Evolutionary conservation across 2,113 vertebrate genomes (phyloP), one percentile per base, ranked within the genome.

Genomic region (Merops nubicus): DNA sequence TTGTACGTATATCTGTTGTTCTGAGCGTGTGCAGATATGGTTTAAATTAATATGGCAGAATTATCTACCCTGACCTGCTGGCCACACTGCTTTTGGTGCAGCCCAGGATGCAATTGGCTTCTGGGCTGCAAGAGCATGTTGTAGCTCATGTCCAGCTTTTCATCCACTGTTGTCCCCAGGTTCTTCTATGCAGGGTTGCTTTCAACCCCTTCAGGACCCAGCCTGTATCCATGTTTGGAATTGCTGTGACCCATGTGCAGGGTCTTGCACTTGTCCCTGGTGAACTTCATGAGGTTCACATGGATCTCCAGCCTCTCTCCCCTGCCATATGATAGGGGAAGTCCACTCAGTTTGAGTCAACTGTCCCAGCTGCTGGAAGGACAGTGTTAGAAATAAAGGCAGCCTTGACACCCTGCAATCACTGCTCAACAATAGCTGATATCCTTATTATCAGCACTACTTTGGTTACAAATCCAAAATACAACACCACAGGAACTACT

Each of bases 401-500:
- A 5, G 29, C 17, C 21, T 11, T 53, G 43, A 51, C 9, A 8
- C 6, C 33, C 7, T 47, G 10, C n/a, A 40, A 20, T 5, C 2
- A 26, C 18, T 60, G 1, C 31, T 21, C n/a, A 14, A 5, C 21
- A 15, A 6, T 0, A 29, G 10, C 8, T 54, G 80, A 18, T 25
- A 34, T 42, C 70, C 8, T 10, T 20, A 1, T 16, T 53, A 26
- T 48, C 45, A 53, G 22, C 8, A 12, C 2, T 31, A 2, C 26
- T 70, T 42, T 31, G 8, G 18, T 60, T 64, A 85, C 14, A 80
- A 80, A 85, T 38, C 33, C 18, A 81, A 43, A 72, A 33, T 3
- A 10, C 0, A 20, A 1, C 5, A 54, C 9, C 8, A 40, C 4
- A 14, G 17, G 28, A 81, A 20, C 7, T 40, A 6, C 9, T 50